Percentiles rank a stretch among this genome's conserved stretches.
These are phyloP conservation scores for Lepus timidus DNA, from an alignment of 2,113 vertebrate genomes.

Conservation along the genomic window DNA sequence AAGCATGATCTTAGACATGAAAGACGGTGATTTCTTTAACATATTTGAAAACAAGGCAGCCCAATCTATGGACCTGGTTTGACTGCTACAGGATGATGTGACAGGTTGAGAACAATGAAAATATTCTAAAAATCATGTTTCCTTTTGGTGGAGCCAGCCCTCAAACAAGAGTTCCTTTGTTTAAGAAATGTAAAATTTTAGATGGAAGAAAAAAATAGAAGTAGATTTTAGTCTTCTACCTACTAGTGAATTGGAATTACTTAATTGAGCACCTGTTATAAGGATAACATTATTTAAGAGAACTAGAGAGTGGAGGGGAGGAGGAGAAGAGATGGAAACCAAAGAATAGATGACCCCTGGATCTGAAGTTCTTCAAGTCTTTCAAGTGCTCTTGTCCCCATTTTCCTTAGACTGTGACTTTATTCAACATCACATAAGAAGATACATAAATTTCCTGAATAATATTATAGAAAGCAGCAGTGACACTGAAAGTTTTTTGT, in stretches of 20 bases:
- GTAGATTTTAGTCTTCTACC: background rate
- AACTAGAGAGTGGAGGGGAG: background rate
- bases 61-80: background rate
- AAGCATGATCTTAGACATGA: background rate
- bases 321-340: background rate
- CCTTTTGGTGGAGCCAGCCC: background rate
- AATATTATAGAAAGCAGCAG: background rate
- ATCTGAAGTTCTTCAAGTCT: background rate
- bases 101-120: constrained; percentile 27
- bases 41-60: constrained; percentile 42
- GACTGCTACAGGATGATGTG: background rate
- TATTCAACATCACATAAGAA: constrained; percentile 26
- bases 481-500: background rate
- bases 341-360: background rate
- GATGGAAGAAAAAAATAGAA: constrained; percentile 19
- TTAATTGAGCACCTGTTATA: background rate
- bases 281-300: background rate
- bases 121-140: constrained; percentile 38
- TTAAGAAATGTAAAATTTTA: constrained; percentile 35
- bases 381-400: background rate
- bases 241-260: background rate
- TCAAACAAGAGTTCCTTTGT: constrained; percentile 14
- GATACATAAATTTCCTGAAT: background rate
- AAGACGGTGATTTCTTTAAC: background rate
- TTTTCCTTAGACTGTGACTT: background rate